Evolutionary conservation across 2,888 invertebrate species (phyloP), one percentile per base, ranked within the genome.

Genomic region (Ceriagrion tenellum): DNA sequence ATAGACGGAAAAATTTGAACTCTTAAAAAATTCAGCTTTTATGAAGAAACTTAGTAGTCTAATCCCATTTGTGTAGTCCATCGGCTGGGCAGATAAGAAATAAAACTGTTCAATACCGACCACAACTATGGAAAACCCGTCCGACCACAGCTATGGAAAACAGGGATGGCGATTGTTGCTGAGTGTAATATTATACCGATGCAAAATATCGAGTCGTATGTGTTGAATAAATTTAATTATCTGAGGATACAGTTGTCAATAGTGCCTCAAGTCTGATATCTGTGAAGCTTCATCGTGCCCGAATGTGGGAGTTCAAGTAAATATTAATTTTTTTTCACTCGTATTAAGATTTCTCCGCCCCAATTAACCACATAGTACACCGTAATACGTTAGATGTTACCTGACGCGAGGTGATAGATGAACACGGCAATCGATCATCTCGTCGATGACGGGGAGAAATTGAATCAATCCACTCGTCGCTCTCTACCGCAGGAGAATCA

Each of bases 331-430:
- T 47, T 69, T n/a, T 69, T 69, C 69, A 69, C 6, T 10, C 0
- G 4, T 69, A 69, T 69, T n/a, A 69, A 69, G 69, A 69, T 69
- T 69, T 26, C 6, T 13, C 13, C 69, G 6, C 69, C 69, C 10
- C 69, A 69, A 69, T 69, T 69, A 69, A 69, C 20, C n/a, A n/a
- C 69, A 47, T 26, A 23, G n/a, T 69, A 69, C 10, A 4, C n/a
- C n/a, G 69, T n/a, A n/a, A 69, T 69, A 69, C n/a, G n/a, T 69
- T 69, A 69, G 69, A 69, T n/a, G 69, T 69, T 69, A 69, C n/a
- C 8, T n/a, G n/a, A n/a, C 4, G 12, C 2, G n/a, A 59, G n/a
- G n/a, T 69, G 69, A 69, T 69, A n/a, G 69, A 69, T 69, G n/a
- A 69, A 69, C 20, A n/a, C 69, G n/a, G n/a, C 69, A n/a, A 69